Conservation (phyloP, 2,797 vertebrate species). For the Dipus sagitta region DNA sequence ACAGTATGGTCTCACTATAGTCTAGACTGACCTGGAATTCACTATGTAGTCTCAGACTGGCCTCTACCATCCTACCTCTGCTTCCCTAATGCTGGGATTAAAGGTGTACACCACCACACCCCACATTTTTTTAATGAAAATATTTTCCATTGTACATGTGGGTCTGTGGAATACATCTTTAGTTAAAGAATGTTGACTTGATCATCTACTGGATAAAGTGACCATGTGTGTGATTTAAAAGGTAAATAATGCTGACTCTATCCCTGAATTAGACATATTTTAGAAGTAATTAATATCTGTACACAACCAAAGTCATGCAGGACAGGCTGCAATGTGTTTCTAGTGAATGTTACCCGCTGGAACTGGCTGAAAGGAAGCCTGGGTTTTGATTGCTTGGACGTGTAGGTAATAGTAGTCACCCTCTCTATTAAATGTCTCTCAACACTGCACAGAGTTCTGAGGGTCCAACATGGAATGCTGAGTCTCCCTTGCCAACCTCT, state of each 20-base stretch:
- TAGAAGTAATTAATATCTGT: not conserved
- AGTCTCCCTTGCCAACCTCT: not conserved
- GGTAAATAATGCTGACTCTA: not conserved
- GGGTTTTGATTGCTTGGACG: not conserved
- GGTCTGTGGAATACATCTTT: not conserved
- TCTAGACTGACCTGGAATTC: too few species aligned
- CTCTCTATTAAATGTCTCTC: fast-evolving
- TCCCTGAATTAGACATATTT: not conserved
- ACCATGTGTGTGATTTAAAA: not conserved
- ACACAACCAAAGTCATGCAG: not conserved
- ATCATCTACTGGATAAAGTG: not conserved
- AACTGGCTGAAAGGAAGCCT: not conserved
- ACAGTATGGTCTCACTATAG: too few species aligned
- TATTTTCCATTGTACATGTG: not conserved
- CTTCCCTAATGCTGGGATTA: too few species aligned
- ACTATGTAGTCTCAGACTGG: too few species aligned
- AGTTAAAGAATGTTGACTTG: not conserved
- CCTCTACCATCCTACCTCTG: too few species aligned
- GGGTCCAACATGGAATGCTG: not conserved
- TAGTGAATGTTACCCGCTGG: not conserved
- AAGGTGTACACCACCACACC: too few species aligned
- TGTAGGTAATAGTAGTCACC: not conserved
- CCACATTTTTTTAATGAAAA: not conserved
- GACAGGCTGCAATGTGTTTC: not conserved
- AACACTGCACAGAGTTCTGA: not conserved